Percentiles rank a stretch among this genome's conserved stretches.
Conservation (phyloP, 2,888 invertebrate genomes). For the Clivina fossor region DNA sequence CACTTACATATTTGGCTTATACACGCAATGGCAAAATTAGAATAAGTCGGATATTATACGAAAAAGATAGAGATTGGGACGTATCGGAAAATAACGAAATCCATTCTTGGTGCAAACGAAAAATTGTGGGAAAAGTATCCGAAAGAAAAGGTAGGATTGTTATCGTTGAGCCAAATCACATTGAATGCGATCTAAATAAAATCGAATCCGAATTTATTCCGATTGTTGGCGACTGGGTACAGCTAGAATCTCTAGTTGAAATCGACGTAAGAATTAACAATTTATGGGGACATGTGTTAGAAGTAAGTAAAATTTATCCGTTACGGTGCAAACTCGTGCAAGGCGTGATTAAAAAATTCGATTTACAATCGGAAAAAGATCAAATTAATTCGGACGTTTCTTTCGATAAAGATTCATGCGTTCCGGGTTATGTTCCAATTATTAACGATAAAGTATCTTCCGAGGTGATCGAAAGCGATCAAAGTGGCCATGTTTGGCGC, state of each 20-base stretch:
- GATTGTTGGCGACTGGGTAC: constrained; percentile 69
- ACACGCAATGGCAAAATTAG: constrained; percentile 46
- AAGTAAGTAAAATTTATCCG: constrained; percentile 63
- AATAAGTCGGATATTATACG: constrained; percentile 58
- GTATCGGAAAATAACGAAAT: constrained; percentile 44
- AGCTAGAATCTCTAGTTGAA: constrained; percentile 64
- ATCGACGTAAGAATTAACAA: constrained; percentile 59
- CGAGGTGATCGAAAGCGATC: constrained; percentile 74
- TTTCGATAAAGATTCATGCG: constrained; percentile 61
- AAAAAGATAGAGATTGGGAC: constrained; percentile 50
- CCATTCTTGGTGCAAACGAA: constrained; percentile 47
- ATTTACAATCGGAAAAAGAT: constrained; percentile 53
- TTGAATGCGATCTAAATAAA: constrained; percentile 64
- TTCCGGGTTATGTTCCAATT: constrained; percentile 57
- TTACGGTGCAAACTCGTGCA: constrained; percentile 59
- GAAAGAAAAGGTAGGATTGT: constrained; percentile 50
- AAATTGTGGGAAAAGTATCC: constrained; percentile 52
- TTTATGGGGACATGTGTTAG: constrained; percentile 60
- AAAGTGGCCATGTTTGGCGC: constrained; percentile 62
- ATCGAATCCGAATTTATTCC: constrained; percentile 67
- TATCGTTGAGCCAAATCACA: constrained; percentile 58
- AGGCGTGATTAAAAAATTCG: constrained; percentile 56
- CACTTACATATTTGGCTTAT: constrained; percentile 53
- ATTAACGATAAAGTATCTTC: constrained; percentile 65
- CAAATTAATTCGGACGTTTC: constrained; percentile 62